These are phyloP conservation scores for Catharus ustulatus DNA, from an alignment of 2,797 vertebrate genomes.

Conservation along the genomic window DNA sequence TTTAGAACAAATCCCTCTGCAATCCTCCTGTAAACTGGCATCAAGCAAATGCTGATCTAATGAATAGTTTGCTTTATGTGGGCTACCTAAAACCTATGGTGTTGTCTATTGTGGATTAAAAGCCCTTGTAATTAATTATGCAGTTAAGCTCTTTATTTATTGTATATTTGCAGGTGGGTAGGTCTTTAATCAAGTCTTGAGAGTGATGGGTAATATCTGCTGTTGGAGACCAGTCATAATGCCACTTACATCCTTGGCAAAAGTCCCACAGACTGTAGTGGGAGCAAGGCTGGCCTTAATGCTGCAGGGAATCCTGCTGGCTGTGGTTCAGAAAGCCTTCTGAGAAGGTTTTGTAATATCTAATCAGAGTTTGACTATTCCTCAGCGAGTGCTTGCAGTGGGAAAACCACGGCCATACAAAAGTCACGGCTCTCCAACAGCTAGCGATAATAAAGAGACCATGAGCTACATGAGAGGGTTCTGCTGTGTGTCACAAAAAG, in stretches of 20 bases:
- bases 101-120: slow-evolving; percentile 41
- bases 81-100: background rate
- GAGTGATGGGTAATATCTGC: slow-evolving; percentile 52
- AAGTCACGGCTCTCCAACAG: background rate
- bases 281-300: slow-evolving; percentile 55
- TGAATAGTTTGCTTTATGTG: background rate
- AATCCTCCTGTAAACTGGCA: background rate
- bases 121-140: slow-evolving; percentile 52
- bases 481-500: background rate
- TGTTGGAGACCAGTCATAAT: slow-evolving; percentile 52
- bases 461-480: background rate
- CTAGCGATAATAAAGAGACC: background rate
- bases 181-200: slow-evolving; percentile 59
- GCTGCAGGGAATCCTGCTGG: slow-evolving; percentile 56
- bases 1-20: background rate
- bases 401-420: background rate
- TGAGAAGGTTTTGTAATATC: slow-evolving; percentile 58
- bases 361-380: slow-evolving; percentile 46
- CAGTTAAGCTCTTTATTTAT: slow-evolving; percentile 60
- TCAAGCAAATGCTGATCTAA: background rate
- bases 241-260: slow-evolving; percentile 58
- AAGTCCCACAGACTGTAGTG: slow-evolving; percentile 37
- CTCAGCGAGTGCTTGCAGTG: slow-evolving; percentile 2
- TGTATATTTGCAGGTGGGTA: slow-evolving; percentile 50
- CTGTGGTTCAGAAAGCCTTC: slow-evolving; percentile 61